Evolutionary conservation across 2,888 invertebrate species (phyloP), one percentile per base, ranked within the genome.

Genomic region (Nowickia ferox): DNA sequence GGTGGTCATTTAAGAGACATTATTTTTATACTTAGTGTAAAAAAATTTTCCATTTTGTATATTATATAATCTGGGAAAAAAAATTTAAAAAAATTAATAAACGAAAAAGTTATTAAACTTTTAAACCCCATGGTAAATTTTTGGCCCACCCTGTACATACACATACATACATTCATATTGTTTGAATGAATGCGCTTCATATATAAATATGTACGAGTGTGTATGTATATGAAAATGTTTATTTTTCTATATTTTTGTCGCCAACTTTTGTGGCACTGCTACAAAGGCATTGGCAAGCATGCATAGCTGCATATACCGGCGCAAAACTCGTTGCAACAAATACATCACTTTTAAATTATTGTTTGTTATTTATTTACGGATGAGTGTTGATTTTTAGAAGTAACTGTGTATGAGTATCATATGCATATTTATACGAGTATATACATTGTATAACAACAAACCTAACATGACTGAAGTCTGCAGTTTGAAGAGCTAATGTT

Each of bases 291-390:
- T 46, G 51, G 40, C 40, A 46, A 55, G 55, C 72, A 80, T 51
- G n/a, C 8, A 46, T 15, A n/a, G 59, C 40, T 59, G 22, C 30
- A 61, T 63, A 71, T 44, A 71, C 9, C 17, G 19, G 22, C 15
- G 48, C 40, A 66, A 51, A 57, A 81, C 68, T 48, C 55, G n/a
- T 74, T 59, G 65, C 71, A 71, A 76, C 30, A 51, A 61, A 68
- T 63, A 82, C 76, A 63, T 69, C 82, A 82, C 63, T 77, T 72
- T 77, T 71, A 83, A 83, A 83, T 77, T 77, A 77, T 83, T 83
- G 77, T 83, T 83, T 77, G 82, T 77, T 77, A 69, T 76, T 82
- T 83, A 77, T 77, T 77, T 76, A 76, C 72, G 78, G 69, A 69
- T 85, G 68, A 69, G 69, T 69, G 61, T 51, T 46, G 42, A 57